phyloP scores from a whole-genome alignment of 2,888 invertebrate species.

The Deilephila elpenor region DNA sequence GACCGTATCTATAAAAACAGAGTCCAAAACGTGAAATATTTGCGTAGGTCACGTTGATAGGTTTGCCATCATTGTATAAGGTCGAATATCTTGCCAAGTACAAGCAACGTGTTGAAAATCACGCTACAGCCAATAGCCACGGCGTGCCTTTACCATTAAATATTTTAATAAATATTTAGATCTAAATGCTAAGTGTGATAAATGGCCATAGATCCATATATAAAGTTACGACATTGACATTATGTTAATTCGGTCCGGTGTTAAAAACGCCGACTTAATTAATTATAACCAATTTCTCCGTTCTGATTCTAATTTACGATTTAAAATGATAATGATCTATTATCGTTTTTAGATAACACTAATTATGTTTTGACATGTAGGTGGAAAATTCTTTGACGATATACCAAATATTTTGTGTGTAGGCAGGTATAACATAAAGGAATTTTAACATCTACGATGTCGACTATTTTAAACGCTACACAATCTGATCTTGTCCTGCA shows the following conservation, averaged over 20 bases:
- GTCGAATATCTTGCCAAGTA: too few relatives aligned
- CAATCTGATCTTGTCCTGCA: too few relatives aligned
- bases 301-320: slow-evolving; percentile 15
- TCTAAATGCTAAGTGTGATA: neutral
- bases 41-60: too few relatives aligned
- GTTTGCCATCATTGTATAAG: too few relatives aligned
- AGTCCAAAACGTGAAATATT: too few relatives aligned
- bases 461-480: too few relatives aligned
- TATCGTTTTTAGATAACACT: slow-evolving; percentile 20
- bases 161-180: neutral
- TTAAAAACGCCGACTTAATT: slow-evolving; percentile 13
- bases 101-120: too few relatives aligned
- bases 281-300: slow-evolving; percentile 2
- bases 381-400: slow-evolving; percentile 4
- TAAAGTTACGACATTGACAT: neutral
- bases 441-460: neutral
- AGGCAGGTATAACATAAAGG: neutral
- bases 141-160: neutral
- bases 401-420: neutral
- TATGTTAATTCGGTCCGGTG: neutral
- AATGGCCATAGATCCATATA: neutral
- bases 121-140: too few relatives aligned
- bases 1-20: too few relatives aligned
- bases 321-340: slow-evolving; percentile 17
- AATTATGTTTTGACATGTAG: slow-evolving; percentile 4